These are phyloP conservation scores for Corbicula japonica DNA, from an alignment of 2,888 invertebrate genomes.

Conservation along the genomic window DNA sequence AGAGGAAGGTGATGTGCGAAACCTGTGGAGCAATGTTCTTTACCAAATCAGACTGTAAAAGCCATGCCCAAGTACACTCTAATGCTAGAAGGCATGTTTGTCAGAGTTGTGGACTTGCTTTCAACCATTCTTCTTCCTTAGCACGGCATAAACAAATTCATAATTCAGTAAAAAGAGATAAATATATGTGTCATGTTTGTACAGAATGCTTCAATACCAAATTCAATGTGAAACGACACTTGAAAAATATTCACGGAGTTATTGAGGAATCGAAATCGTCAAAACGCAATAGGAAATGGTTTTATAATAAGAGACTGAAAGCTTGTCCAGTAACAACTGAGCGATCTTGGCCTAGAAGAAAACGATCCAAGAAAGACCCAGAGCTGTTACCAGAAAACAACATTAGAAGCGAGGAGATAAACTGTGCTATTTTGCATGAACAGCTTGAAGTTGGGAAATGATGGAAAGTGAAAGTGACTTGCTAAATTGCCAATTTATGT, in stretches of 20 bases:
- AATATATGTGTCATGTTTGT: conserved; percentile 44
- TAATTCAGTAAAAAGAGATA: neutral
- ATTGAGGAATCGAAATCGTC: neutral
- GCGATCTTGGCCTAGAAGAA: no score
- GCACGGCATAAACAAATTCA: conserved; percentile 33
- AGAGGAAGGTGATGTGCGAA: conserved; percentile 38
- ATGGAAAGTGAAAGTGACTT: no score
- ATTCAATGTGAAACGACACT: conserved; percentile 39
- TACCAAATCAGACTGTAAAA: conserved; percentile 27
- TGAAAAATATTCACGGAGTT: conserved; percentile 26
- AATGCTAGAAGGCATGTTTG: conserved; percentile 41
- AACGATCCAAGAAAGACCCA: no score
- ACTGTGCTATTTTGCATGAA: no score
- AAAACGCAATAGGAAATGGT: neutral
- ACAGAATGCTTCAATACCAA: conserved; percentile 26
- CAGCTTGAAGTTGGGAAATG: no score
- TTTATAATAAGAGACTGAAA: no score
- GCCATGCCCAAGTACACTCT: conserved; percentile 33
- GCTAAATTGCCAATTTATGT: no score
- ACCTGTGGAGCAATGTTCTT: conserved; percentile 42
- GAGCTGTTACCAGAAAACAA: no score
- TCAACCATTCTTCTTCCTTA: conserved; percentile 49
- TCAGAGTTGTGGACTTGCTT: conserved; percentile 51
- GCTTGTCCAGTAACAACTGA: no score
- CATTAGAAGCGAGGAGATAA: no score